Evolutionary conservation across 2,113 vertebrate species (phyloP).

Genomic region (Chaetops frenatus): DNA sequence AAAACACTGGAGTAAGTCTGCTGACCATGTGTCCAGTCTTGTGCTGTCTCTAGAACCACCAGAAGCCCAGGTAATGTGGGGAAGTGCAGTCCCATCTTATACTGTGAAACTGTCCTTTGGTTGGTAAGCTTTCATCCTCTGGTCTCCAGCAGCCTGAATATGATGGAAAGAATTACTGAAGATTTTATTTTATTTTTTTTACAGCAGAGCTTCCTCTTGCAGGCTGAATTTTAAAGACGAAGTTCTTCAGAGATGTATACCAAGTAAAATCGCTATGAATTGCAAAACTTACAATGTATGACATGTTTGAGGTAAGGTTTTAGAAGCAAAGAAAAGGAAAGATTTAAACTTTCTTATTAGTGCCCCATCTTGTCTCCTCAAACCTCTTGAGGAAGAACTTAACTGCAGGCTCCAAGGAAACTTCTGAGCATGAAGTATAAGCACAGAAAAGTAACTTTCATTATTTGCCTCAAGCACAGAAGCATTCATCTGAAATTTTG

Average conservation of each 20-base stretch:
- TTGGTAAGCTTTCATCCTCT: neutral
- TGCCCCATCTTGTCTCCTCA: neutral
- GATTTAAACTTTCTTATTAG: neutral
- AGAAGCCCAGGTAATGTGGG: neutral
- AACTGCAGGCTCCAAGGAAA: neutral
- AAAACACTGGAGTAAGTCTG: neutral
- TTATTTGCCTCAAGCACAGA: neutral
- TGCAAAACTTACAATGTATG: neutral
- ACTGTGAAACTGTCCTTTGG: neutral
- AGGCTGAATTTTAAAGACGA: neutral
- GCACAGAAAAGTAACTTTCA: neutral
- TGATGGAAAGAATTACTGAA: neutral
- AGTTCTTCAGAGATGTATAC: neutral
- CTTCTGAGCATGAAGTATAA: neutral
- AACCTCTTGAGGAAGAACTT: neutral
- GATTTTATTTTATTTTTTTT: neutral
- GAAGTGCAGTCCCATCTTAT: neutral
- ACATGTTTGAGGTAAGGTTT: neutral
- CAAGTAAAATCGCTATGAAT: neutral
- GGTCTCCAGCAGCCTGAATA: neutral
- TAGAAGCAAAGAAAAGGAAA: neutral
- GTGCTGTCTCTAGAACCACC: neutral
- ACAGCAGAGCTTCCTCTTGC: neutral
- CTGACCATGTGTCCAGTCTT: neutral
- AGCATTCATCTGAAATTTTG: neutral